phyloP scores from a whole-genome alignment of 2,888 invertebrate species.

The Drosophila maculinotata region DNA sequence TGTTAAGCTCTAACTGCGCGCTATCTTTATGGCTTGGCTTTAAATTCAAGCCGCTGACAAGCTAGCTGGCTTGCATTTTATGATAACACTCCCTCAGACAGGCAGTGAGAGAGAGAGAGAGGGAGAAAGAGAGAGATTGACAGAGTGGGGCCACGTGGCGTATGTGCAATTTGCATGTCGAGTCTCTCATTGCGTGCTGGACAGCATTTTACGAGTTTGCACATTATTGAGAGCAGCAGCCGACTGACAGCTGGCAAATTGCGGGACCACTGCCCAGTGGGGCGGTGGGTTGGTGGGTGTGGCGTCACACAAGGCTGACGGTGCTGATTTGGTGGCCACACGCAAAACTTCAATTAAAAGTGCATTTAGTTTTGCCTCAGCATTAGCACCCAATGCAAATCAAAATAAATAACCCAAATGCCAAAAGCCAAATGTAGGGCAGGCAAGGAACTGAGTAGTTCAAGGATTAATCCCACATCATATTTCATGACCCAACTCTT shows the following conservation, averaged over 20 bases:
- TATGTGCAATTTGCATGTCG: slow-evolving; percentile 63
- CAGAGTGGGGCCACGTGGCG: slow-evolving; percentile 27
- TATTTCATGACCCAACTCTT: background rate
- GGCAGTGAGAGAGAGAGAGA: background rate
- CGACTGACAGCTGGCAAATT: slow-evolving; percentile 71
- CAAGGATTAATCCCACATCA: slow-evolving; percentile 8
- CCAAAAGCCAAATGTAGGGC: slow-evolving; percentile 3
- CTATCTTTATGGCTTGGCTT: slow-evolving; percentile 64
- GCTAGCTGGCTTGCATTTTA: slow-evolving; percentile 30
- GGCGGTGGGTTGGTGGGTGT: slow-evolving; percentile 10
- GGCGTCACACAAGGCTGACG: slow-evolving; percentile 3
- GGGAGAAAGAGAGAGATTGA: background rate
- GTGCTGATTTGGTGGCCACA: slow-evolving; percentile 59
- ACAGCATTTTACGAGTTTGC: slow-evolving; percentile 36
- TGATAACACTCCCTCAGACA: slow-evolving; percentile 5
- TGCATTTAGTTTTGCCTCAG: slow-evolving; percentile 51
- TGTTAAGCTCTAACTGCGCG: slow-evolving; percentile 54
- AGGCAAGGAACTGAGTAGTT: background rate
- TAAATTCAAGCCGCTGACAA: slow-evolving; percentile 63
- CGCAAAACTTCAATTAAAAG: slow-evolving; percentile 69
- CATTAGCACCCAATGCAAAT: slow-evolving; percentile 27
- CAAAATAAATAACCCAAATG: slow-evolving; percentile 33
- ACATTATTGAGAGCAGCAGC: slow-evolving; percentile 25
- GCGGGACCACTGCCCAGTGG: slow-evolving; percentile 29
- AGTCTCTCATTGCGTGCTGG: slow-evolving; percentile 35